These are phyloP conservation scores for Mionectes olivaceus DNA, from an alignment of 2,797 vertebrate genomes.

Conservation along the genomic window DNA sequence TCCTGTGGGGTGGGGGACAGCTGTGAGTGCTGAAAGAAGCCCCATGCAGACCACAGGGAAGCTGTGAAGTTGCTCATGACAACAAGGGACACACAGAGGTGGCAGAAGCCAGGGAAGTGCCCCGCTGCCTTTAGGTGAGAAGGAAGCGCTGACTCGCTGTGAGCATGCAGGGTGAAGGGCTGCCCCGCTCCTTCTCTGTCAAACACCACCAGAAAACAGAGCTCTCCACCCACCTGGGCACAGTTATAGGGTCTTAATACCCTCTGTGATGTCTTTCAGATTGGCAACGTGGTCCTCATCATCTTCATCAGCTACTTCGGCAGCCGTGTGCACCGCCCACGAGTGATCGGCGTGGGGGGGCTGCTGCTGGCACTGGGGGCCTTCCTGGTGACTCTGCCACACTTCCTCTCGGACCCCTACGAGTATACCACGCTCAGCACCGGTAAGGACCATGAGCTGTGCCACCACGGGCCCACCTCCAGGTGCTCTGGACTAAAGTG, in stretches of 20 bases:
- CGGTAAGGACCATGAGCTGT: slow-evolving; percentile 76
- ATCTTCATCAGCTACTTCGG: slow-evolving; percentile 97
- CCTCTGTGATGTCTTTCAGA: slow-evolving; percentile 50
- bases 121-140: not conserved
- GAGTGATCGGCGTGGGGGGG: slow-evolving; percentile 89
- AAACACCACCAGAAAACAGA: not conserved
- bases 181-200: not conserved
- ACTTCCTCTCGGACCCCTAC: slow-evolving; percentile 90
- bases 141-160: not conserved
- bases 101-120: not conserved
- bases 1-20: not conserved
- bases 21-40: not conserved
- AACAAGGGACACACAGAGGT: no score
- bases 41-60: not conserved
- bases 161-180: not conserved
- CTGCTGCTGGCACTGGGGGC: slow-evolving; percentile 90
- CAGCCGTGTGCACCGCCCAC: slow-evolving; percentile 90
- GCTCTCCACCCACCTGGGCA: not conserved
- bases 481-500: rapidly evolving
- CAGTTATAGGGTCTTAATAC: not conserved
- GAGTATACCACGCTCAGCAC: slow-evolving; percentile 70
- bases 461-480: not conserved
- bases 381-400: slow-evolving; percentile 90
- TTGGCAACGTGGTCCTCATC: slow-evolving; percentile 92
- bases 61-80: rapidly evolving